These are phyloP conservation scores for Arctopsyche grandis DNA, from an alignment of 1,140 invertebrate genomes.

Conservation along the genomic window DNA sequence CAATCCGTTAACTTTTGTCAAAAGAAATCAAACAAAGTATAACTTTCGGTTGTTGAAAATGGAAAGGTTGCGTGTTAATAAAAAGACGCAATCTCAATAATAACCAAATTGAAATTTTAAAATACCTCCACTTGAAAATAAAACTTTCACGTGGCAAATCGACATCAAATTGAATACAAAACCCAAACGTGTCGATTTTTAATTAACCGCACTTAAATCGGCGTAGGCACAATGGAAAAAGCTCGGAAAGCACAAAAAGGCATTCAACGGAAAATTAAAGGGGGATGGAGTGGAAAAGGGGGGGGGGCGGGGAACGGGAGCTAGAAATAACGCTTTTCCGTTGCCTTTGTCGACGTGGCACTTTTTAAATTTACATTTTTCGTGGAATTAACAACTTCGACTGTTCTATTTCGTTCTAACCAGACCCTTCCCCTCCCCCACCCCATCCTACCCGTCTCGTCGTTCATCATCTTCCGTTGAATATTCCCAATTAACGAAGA, in stretches of 20 bases:
- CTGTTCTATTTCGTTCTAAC: background rate
- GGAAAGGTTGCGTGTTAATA: too few species aligned
- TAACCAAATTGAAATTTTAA: too few species aligned
- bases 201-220: constrained; percentile 19
- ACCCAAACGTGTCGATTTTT: background rate
- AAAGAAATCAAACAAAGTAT: too few species aligned
- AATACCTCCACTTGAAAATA: too few species aligned
- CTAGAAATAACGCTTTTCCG: background rate
- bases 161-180: background rate
- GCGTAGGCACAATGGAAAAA: background rate
- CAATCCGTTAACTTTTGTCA: too few species aligned
- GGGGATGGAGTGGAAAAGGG: background rate
- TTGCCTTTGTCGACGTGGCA: background rate
- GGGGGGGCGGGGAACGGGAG: background rate
- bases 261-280: too few species aligned
- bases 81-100: too few species aligned
- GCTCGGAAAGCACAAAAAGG: background rate
- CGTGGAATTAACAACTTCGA: constrained; percentile 12
- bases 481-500: constrained; percentile 26
- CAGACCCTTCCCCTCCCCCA: too few species aligned
- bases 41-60: too few species aligned
- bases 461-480: constrained; percentile 11
- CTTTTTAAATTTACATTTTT: constrained; percentile 18
- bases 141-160: too few species aligned
- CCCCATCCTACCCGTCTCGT: background rate